phyloP scores from a whole-genome alignment of 1,140 invertebrate genomes.

The Drosophila parvula region DNA sequence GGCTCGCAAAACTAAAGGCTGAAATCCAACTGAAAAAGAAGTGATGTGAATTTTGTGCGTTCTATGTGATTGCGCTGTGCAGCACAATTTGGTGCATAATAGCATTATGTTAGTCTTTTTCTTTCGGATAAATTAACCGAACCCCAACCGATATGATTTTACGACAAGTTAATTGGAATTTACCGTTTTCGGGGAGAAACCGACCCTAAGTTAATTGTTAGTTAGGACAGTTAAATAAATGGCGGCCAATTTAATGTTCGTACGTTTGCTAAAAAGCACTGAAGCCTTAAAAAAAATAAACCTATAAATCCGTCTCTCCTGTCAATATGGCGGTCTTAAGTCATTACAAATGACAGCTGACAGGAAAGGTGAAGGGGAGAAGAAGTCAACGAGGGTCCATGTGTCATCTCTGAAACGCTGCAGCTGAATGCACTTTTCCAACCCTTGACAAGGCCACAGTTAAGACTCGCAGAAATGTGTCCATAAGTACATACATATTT shows the following conservation, averaged over 20 bases:
- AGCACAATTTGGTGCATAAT: no score
- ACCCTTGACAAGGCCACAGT: slow-evolving; percentile 23
- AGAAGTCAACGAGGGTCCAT: slow-evolving; percentile 14
- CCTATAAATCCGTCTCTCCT: slow-evolving; percentile 9
- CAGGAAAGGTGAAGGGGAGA: not conserved
- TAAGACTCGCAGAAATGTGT: slow-evolving; percentile 2
- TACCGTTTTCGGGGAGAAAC: not conserved
- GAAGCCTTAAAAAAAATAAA: slow-evolving; percentile 19
- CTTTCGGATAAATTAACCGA: no score
- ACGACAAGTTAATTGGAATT: not conserved
- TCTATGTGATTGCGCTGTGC: no score
- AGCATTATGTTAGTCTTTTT: no score
- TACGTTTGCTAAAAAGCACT: not conserved
- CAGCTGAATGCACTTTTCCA: slow-evolving; percentile 37
- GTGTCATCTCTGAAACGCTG: slow-evolving; percentile 25
- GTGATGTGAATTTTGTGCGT: no score
- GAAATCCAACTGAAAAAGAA: no score
- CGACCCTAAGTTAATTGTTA: not conserved
- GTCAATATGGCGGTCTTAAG: slow-evolving; percentile 32
- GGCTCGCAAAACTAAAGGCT: no score
- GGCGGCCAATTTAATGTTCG: not conserved
- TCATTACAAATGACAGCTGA: slow-evolving; percentile 44
- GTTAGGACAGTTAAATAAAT: not conserved
- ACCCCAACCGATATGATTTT: not conserved
- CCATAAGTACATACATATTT: not conserved